Evolutionary conservation across 2,888 invertebrate species (phyloP).

Genomic region (Agriopis marginaria): DNA sequence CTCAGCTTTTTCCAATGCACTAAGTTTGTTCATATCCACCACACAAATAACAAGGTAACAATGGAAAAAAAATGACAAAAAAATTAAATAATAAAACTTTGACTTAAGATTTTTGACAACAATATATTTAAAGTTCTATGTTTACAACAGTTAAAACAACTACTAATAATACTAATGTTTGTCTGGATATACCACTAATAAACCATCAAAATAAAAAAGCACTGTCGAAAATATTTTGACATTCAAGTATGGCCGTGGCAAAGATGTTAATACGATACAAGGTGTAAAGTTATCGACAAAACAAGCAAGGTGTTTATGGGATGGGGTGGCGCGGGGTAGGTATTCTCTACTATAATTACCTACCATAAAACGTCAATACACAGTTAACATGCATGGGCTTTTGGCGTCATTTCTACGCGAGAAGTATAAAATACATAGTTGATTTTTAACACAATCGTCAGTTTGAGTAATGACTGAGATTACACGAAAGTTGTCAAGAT

Average conservation of each 20-base stretch:
- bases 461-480: no score
- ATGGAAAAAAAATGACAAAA: background rate
- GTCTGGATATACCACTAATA: background rate
- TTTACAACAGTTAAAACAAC: background rate
- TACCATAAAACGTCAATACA: conserved; percentile 49
- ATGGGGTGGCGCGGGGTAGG: conserved; percentile 36
- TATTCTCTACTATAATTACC: conserved; percentile 48
- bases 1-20: conserved; percentile 67
- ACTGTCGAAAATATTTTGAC: conserved; percentile 2
- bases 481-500: no score
- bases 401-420: background rate
- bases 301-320: conserved; percentile 66
- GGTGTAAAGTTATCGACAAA: conserved; percentile 81
- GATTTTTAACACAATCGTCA: no score
- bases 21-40: conserved; percentile 52
- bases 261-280: conserved; percentile 53
- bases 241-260: conserved; percentile 43
- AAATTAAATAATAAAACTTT: background rate
- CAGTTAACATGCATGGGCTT: conserved; percentile 46
- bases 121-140: background rate
- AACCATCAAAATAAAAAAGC: conserved; percentile 2
- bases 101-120: background rate
- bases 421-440: no score
- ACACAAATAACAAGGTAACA: background rate
- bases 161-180: no score